Percentiles rank a stretch among this genome's conserved stretches.
Evolutionary conservation across 2,113 vertebrate species (phyloP).

Genomic region (Nycticorax nycticorax): DNA sequence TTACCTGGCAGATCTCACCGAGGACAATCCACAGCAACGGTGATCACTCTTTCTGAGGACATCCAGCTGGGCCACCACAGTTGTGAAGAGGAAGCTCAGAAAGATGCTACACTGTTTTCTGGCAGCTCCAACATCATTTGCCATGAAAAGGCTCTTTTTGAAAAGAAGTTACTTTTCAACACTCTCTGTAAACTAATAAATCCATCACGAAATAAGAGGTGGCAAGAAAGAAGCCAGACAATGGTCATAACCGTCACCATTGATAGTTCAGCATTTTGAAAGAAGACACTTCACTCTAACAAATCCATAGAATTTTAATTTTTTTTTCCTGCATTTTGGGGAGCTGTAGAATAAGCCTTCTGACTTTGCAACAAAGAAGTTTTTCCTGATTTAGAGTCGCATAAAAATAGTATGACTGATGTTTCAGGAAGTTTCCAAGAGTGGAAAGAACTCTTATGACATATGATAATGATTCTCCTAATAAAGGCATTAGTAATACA

Average conservation of each 20-base stretch:
- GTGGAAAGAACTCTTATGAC: neutral
- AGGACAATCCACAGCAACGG: neutral
- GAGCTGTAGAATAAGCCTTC: neutral
- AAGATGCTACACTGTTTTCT: fast-evolving
- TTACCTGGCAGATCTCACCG: neutral
- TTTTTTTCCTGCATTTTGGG: neutral
- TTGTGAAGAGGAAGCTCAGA: neutral
- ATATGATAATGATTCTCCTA: neutral
- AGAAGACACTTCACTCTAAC: neutral
- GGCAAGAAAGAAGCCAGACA: neutral
- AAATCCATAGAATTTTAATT: neutral
- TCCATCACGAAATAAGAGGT: neutral
- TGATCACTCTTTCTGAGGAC: neutral
- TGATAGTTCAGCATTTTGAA: neutral
- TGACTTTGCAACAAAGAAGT: neutral
- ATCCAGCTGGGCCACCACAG: neutral
- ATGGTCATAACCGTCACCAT: neutral
- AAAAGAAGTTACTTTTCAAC: neutral
- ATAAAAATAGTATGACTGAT: neutral
- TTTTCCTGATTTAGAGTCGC: neutral
- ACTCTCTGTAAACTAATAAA: neutral
- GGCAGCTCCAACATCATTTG: neutral
- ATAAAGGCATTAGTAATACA: neutral
- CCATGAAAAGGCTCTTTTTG: neutral
- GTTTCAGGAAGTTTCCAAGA: neutral